Evolutionary conservation across 2,888 invertebrate species (phyloP), one percentile per base, ranked within the genome.

Genomic region (Cantharis lateralis): DNA sequence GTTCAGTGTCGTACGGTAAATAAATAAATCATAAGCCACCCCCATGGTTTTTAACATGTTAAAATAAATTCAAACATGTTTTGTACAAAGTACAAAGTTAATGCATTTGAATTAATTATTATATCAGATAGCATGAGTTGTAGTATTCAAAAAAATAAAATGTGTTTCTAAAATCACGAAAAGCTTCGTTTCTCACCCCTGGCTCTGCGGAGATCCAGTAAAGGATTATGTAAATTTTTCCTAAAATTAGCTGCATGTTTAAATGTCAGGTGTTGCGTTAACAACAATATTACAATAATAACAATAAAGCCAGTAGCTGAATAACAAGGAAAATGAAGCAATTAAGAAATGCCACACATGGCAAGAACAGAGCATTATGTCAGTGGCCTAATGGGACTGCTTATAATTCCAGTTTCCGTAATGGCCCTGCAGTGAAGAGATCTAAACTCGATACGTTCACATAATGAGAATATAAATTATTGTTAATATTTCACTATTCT

Each of bases 381-480:
- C 78, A 78, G 74, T 76, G 63, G 75, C 64, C 74, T 78, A 78
- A 78, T 78, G 76, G 78, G 75, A 68, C 72, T 71, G 78, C 74
- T 78, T 78, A 78, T 78, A 75, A 75, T 75, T 76, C 75, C 75
- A 75, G 78, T 78, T 78, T 78, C 76, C 76, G 78, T 78, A 78
- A 78, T 78, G 72, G 76, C 15, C 75, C 75, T 72, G 48, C 70
- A 71, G 71, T 72, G 74, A 72, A 69, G 62, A 77, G 74, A 77
- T 74, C 77, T 72, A 63, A 77, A 77, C 74, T 75, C 69, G 77
- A 77, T 77, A 77, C 24, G 72, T 69, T n/a, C 61, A 16, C 16
- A 69, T 71, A 72, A 72, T 72, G 74, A 71, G 63, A 64, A 69
- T 69, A 77, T 77, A 77, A 77, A 77, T 77, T 77, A 77, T 74